Conservation (phyloP, 2,113 vertebrate species). For the Chloebia gouldiae region DNA sequence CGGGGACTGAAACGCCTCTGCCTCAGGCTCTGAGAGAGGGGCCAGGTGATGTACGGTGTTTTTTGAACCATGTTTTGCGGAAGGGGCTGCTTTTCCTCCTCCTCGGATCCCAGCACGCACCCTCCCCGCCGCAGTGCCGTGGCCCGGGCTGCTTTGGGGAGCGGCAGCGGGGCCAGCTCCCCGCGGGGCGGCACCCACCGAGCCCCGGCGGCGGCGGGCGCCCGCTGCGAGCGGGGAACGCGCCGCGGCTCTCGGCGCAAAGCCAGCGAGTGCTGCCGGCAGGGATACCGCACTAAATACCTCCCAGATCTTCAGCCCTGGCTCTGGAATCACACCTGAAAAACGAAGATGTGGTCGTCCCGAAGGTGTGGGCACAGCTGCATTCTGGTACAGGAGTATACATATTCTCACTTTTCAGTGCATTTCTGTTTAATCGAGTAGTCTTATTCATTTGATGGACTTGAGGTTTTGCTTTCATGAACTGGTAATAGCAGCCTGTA, state of each 20-base stretch:
- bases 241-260: neutral
- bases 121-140: fast-evolving
- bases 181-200: too few species aligned
- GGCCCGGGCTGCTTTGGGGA: neutral
- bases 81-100: neutral
- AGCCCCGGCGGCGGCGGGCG: fast-evolving
- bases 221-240: fast-evolving
- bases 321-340: neutral
- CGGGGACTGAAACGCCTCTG: neutral
- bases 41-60: neutral
- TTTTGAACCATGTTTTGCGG: neutral
- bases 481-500: neutral
- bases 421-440: neutral
- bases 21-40: neutral
- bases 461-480: neutral
- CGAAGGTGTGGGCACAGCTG: neutral
- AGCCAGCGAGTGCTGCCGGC: neutral
- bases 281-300: neutral
- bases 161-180: fast-evolving
- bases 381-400: neutral
- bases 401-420: neutral
- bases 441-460: neutral
- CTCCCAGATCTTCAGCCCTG: neutral
- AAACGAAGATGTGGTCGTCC: neutral
- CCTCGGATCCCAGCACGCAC: neutral